A percentile compares a stretch with the other conserved stretches of the same genome.
phyloP scores from a whole-genome alignment of 2,113 vertebrate genomes.

The Garra rufa region DNA sequence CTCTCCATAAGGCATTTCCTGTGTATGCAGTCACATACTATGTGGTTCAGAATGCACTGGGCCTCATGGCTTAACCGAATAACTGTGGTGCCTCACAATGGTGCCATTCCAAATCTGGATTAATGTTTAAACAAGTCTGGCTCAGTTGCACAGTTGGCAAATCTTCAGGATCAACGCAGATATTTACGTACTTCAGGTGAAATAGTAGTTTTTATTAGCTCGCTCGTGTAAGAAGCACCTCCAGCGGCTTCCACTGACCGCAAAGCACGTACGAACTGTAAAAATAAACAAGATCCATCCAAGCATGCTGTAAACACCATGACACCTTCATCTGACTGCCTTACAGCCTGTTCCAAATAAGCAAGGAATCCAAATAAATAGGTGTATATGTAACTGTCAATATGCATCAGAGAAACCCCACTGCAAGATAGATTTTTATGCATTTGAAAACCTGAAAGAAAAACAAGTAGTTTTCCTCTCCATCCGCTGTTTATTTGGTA shows the following conservation, averaged over 20 bases:
- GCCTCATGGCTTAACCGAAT: slow-evolving; percentile 25
- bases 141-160: slow-evolving; percentile 16
- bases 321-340: neutral
- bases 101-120: slow-evolving; percentile 30
- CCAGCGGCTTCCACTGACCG: slow-evolving; percentile 1
- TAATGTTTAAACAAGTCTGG: slow-evolving; percentile 31
- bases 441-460: neutral
- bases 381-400: slow-evolving; percentile 21
- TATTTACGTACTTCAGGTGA: slow-evolving; percentile 28
- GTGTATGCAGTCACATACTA: slow-evolving; percentile 1
- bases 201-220: slow-evolving; percentile 19
- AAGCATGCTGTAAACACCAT: slow-evolving; percentile 10
- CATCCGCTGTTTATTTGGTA: slow-evolving; percentile 7
- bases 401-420: neutral
- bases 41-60: slow-evolving; percentile 17
- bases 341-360: slow-evolving; percentile 4
- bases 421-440: neutral
- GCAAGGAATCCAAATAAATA: slow-evolving; percentile 8
- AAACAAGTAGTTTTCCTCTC: neutral
- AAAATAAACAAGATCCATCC: slow-evolving; percentile 38
- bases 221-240: neutral
- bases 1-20: neutral
- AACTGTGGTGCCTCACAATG: slow-evolving; percentile 3
- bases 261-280: slow-evolving; percentile 3
- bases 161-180: neutral